Evolutionary conservation across 2,888 invertebrate species (phyloP), one percentile per base, ranked within the genome.

Genomic region (Electrophaes corylata): DNA sequence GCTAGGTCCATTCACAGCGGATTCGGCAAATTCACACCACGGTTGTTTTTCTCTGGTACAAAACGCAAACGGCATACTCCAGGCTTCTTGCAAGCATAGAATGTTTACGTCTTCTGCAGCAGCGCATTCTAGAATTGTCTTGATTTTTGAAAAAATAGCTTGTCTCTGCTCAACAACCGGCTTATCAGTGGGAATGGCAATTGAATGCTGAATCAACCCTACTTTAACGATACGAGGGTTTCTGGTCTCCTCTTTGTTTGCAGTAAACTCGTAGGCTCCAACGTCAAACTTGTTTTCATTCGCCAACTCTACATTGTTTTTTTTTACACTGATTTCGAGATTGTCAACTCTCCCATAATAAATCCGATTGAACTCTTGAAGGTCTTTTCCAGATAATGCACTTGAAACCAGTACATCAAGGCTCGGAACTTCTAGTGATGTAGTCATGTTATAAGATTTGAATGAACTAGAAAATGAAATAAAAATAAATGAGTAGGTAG

Each of bases 31-130:
- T 87, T 99, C 98, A 78, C 97, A 97, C 99, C 99, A 99, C 0
- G 99, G 99, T 61, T 95, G 93, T 77, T 98, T 98, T 86, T 98
- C 98, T 57, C 99, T 93, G 0, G 99, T 99, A 81, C 99, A 99
- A 89, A 99, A 99, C 0, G 96, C 98, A 91, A 99, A 99, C 0
- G 99, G 99, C 99, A 99, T 99, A 43, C 95, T 95, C 99, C 99
- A 99, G 2, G 98, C 97, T 91, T 99, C 99, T 88, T 99, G 99
- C 60, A 99, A 93, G 78, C 99, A 98, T 48, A 99, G 78, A 19
- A 99, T 91, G 81, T 99, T 99, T 31, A 97, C 98, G 1, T 94
- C 94, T 72, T 95, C 95, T 23, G 82, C 78, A 0, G 95, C 96
- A 1, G 99, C 99, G 8, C 94, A 92, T 52, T 94, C 93, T 20